Evolutionary conservation across 2,113 vertebrate genomes (phyloP).

Genomic region (Oreotrochilus melanogaster): DNA sequence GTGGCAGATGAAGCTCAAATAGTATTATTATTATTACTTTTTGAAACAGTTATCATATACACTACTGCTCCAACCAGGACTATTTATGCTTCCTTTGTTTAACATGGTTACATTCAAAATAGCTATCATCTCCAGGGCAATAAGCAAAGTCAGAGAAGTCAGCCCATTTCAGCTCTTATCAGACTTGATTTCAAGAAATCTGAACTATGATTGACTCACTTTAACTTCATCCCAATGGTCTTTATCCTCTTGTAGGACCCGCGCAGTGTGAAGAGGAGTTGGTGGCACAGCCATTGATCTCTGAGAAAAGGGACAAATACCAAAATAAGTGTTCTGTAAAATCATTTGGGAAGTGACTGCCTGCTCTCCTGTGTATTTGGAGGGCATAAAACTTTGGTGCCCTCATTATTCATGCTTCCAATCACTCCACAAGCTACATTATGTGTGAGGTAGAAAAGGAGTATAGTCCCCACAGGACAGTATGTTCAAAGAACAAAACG

Average conservation of each 20-base stretch:
- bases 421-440: neutral
- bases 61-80: neutral
- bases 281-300: slow-evolving; percentile 93
- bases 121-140: neutral
- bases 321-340: neutral
- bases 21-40: neutral
- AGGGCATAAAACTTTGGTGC: neutral
- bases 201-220: slow-evolving; percentile 77
- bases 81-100: neutral
- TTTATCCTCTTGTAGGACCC: slow-evolving; percentile 93
- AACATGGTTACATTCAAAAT: neutral
- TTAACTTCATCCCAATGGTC: slow-evolving; percentile 99
- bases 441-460: neutral
- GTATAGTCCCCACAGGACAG: neutral
- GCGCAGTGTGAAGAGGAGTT: slow-evolving; percentile 93
- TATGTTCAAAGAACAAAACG: neutral
- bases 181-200: neutral
- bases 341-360: neutral
- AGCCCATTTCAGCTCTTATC: neutral
- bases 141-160: neutral
- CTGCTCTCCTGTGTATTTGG: neutral
- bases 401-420: neutral
- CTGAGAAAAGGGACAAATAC: slow-evolving; percentile 73
- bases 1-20: neutral
- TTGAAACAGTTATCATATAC: neutral